phyloP scores from a whole-genome alignment of 2,888 invertebrate genomes.

The Phengaris arion region DNA sequence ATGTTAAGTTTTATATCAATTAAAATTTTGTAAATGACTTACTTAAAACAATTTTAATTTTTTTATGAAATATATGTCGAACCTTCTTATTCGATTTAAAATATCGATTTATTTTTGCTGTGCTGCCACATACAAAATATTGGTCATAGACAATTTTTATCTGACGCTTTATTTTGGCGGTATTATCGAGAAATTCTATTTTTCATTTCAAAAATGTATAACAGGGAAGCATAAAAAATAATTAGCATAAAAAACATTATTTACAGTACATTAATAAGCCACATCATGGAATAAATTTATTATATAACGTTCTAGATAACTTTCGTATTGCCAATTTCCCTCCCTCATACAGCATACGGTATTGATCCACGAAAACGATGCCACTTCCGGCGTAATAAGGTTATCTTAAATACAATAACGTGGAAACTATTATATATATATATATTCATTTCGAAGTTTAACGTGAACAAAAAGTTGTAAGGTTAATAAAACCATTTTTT shows the following conservation, averaged over 20 bases:
- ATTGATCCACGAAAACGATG: conserved; percentile 44
- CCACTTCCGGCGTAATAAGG: conserved; percentile 45
- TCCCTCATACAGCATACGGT: conserved; percentile 31
- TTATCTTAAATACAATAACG: conserved; percentile 41
- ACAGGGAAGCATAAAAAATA: neutral
- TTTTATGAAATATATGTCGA: too few relatives aligned
- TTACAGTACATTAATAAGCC: neutral
- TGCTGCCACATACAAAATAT: conserved; percentile 34
- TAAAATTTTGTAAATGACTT: too few relatives aligned
- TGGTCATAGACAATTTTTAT: conserved; percentile 33
- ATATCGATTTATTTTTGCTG: conserved; percentile 34
- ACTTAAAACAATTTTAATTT: too few relatives aligned
- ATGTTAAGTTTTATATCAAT: neutral
- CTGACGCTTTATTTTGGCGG: conserved; percentile 32
- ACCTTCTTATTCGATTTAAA: neutral
- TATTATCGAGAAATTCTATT: conserved; percentile 30
- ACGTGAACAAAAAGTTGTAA: conserved; percentile 16
- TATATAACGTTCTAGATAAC: conserved; percentile 10
- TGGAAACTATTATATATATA: neutral
- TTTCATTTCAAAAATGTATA: neutral
- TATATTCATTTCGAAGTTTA: conserved; percentile 26
- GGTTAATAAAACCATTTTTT: conserved; percentile 26
- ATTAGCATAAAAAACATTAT: neutral
- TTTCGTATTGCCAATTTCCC: conserved; percentile 39
- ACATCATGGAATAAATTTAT: neutral